Evolutionary conservation across 2,113 vertebrate species (phyloP).

Genomic region (Rutilus rutilus): DNA sequence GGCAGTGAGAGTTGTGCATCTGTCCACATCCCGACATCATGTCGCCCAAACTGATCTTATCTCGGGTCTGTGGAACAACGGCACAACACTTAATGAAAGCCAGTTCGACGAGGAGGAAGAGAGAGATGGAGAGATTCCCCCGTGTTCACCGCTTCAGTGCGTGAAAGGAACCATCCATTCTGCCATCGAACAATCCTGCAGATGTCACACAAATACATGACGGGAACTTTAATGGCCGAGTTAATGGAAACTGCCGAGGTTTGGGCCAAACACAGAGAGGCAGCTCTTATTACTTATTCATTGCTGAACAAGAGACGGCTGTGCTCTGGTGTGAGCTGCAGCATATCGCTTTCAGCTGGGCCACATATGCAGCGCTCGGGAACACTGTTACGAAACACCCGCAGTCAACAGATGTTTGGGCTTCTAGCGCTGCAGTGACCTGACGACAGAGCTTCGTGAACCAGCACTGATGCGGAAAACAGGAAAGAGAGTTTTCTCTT

Average conservation of each 20-base stretch:
- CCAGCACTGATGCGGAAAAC: background rate
- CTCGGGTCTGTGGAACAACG: constrained; percentile 10
- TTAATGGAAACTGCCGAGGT: constrained; percentile 6
- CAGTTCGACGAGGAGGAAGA: constrained; percentile 30
- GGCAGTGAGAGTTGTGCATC: background rate
- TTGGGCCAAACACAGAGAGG: background rate
- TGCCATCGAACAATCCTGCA: background rate
- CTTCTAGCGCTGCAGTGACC: background rate
- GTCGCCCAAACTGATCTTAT: background rate
- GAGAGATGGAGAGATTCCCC: constrained; percentile 11
- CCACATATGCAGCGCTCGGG: background rate
- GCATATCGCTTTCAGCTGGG: background rate
- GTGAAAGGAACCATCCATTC: constrained; percentile 25
- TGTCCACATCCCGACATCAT: background rate
- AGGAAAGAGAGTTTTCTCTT: no score
- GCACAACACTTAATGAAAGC: constrained; percentile 55
- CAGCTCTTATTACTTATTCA: constrained; percentile 8
- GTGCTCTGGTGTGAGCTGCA: background rate
- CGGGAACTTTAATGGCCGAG: background rate
- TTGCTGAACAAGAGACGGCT: constrained; percentile 16
- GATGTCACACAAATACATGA: constrained; percentile 4
- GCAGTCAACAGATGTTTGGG: constrained; percentile 36
- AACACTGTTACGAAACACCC: constrained; percentile 15
- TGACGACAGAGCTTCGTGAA: background rate
- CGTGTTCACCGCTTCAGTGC: background rate